Evolutionary conservation across 2,888 invertebrate genomes (phyloP).

Genomic region (Entomobrya multifasciata): DNA sequence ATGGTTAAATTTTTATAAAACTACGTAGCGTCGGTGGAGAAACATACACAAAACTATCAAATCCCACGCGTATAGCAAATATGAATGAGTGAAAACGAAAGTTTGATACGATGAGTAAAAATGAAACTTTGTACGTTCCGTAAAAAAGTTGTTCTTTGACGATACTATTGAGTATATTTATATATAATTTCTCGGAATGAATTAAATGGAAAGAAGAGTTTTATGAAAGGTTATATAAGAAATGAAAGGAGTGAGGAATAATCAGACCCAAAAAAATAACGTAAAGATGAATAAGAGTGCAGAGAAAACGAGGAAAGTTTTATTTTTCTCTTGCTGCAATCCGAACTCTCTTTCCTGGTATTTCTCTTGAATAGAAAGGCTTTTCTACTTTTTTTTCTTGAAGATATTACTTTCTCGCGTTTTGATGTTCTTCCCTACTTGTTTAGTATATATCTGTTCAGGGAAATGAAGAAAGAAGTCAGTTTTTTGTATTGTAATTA

Average conservation of each 20-base stretch:
- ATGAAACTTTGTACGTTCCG: not conserved
- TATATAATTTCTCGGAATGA: not conserved
- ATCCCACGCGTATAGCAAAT: conserved; percentile 32
- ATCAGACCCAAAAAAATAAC: not conserved
- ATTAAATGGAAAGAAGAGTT: not conserved
- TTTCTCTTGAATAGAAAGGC: not conserved
- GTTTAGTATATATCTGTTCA: not conserved
- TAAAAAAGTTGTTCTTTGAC: conserved; percentile 2
- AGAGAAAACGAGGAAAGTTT: conserved; percentile 5
- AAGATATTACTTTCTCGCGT: not conserved
- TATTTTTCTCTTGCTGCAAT: conserved; percentile 3
- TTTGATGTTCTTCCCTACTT: conserved; percentile 9
- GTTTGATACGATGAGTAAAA: not conserved
- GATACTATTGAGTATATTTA: conserved; percentile 1
- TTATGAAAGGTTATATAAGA: not conserved
- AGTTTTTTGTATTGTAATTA: conserved; percentile 49
- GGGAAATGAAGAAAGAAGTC: conserved; percentile 21
- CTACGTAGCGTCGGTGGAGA: not conserved
- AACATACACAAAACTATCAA: not conserved
- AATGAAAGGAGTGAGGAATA: not conserved
- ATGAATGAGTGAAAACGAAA: conserved; percentile 12
- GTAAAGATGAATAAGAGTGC: not conserved
- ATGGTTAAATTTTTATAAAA: conserved; percentile 28
- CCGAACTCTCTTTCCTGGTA: not conserved
- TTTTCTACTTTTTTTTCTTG: not conserved